A percentile compares a stretch with the other conserved stretches of the same genome.
Conservation (phyloP, 1,140 invertebrate species). For the Drosophila guanche region DNA sequence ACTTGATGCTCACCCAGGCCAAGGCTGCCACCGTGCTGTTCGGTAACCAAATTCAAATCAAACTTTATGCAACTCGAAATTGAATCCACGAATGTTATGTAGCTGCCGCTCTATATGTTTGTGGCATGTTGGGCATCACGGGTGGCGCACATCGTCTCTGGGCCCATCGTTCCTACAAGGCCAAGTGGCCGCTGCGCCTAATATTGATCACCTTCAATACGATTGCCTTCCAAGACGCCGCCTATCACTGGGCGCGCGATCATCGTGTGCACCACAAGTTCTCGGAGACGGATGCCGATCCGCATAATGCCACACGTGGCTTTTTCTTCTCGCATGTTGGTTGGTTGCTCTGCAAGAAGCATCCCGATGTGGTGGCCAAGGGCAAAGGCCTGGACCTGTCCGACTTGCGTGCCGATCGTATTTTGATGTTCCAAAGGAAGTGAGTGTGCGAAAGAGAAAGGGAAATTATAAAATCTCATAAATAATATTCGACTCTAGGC, state of each 20-base stretch:
- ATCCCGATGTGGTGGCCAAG: slow-evolving; percentile 94
- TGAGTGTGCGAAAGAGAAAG: slow-evolving; percentile 75
- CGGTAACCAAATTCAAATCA: slow-evolving; percentile 83
- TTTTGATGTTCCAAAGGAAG: slow-evolving; percentile 95
- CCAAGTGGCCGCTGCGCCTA: slow-evolving; percentile 92
- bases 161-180: slow-evolving; percentile 97
- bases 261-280: slow-evolving; percentile 98
- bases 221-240: slow-evolving; percentile 95
- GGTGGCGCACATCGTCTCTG: slow-evolving; percentile 95
- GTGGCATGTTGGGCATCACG: slow-evolving; percentile 16
- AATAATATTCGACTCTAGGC: slow-evolving; percentile 84
- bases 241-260: slow-evolving; percentile 97
- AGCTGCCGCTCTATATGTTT: slow-evolving; percentile 15
- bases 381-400: slow-evolving; percentile 93
- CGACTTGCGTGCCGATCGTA: slow-evolving; percentile 93
- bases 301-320: slow-evolving; percentile 96
- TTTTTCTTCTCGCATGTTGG: slow-evolving; percentile 99
- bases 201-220: slow-evolving; percentile 92
- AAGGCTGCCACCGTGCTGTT: slow-evolving; percentile 90
- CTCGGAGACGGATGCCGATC: slow-evolving; percentile 97
- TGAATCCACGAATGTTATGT: neutral
- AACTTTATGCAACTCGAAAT: neutral
- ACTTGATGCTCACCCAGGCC: slow-evolving; percentile 90
- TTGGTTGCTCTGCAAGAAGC: slow-evolving; percentile 96
- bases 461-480: neutral